A percentile compares a stretch with the other conserved stretches of the same genome.
Conservation (phyloP, 1,140 invertebrate species). For the Delia radicum region DNA sequence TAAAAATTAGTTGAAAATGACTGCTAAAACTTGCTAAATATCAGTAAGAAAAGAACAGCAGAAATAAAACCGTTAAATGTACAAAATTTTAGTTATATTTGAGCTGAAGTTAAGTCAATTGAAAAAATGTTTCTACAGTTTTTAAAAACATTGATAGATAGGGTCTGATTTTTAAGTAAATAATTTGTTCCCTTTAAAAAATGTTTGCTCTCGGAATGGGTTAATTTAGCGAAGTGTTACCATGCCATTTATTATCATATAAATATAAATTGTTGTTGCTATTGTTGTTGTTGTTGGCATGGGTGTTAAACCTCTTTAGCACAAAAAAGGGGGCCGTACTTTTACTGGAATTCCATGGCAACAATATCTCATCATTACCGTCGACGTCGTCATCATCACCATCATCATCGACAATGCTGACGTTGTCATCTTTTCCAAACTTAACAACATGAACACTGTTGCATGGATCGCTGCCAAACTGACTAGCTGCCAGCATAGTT, state of each 20-base stretch:
- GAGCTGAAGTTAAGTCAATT: too few relatives aligned
- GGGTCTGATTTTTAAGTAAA: too few relatives aligned
- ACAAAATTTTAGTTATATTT: too few relatives aligned
- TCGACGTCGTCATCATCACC: not conserved
- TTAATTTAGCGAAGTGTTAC: not conserved
- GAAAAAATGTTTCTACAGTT: too few relatives aligned
- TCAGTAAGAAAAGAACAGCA: too few relatives aligned
- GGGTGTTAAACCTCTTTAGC: not conserved
- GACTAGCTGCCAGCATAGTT: not conserved
- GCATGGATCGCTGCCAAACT: not conserved
- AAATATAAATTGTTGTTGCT: constrained; percentile 13
- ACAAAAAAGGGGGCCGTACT: not conserved
- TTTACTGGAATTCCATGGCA: not conserved
- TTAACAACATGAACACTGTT: not conserved
- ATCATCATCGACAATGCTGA: not conserved
- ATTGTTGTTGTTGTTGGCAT: not conserved
- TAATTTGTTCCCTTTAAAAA: too few relatives aligned
- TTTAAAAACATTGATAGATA: too few relatives aligned
- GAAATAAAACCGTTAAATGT: too few relatives aligned
- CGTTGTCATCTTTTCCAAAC: not conserved
- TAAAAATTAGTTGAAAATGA: too few relatives aligned
- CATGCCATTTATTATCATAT: constrained; percentile 14
- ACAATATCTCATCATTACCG: not conserved
- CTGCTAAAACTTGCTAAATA: too few relatives aligned
- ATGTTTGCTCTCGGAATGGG: too few relatives aligned